A percentile compares a stretch with the other conserved stretches of the same genome.
Evolutionary conservation across 2,888 invertebrate genomes (phyloP).

Genomic region (Lithophane ornitopus): DNA sequence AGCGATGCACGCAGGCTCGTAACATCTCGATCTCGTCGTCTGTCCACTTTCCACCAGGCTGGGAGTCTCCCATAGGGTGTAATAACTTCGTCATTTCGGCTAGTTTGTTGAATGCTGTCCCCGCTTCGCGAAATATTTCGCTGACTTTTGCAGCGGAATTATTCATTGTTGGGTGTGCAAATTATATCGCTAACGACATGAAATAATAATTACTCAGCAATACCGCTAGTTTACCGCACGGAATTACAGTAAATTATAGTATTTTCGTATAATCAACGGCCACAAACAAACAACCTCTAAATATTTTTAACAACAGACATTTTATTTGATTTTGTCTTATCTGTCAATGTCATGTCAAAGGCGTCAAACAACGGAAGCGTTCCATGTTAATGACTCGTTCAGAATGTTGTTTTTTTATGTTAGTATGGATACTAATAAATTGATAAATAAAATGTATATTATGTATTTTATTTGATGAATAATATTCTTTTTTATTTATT

Average conservation of each 20-base stretch:
- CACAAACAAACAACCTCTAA: conserved; percentile 42
- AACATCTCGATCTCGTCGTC: conserved; percentile 64
- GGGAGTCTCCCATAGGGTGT: conserved; percentile 96
- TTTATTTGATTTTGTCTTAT: conserved; percentile 8
- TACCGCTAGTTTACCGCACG: not conserved
- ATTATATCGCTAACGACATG: not conserved
- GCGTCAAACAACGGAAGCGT: conserved; percentile 22
- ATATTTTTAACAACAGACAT: conserved; percentile 36
- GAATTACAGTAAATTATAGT: not conserved
- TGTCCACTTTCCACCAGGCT: conserved; percentile 88
- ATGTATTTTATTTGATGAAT: too few species aligned
- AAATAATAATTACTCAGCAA: not conserved
- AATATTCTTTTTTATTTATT: too few species aligned
- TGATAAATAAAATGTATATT: too few species aligned
- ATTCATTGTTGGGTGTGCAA: conserved; percentile 35
- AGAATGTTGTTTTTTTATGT: too few species aligned
- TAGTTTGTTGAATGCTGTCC: conserved; percentile 97
- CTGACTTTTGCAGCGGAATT: conserved; percentile 92
- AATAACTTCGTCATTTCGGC: conserved; percentile 98
- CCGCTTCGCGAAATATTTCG: conserved; percentile 98
- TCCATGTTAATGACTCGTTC: conserved; percentile 20
- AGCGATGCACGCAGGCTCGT: conserved; percentile 52
- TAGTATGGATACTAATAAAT: too few species aligned
- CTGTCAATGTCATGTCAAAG: conserved; percentile 47
- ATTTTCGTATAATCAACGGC: conserved; percentile 5